phyloP scores from a whole-genome alignment of 2,797 vertebrate species.

The Catamblyrhynchus diadema region DNA sequence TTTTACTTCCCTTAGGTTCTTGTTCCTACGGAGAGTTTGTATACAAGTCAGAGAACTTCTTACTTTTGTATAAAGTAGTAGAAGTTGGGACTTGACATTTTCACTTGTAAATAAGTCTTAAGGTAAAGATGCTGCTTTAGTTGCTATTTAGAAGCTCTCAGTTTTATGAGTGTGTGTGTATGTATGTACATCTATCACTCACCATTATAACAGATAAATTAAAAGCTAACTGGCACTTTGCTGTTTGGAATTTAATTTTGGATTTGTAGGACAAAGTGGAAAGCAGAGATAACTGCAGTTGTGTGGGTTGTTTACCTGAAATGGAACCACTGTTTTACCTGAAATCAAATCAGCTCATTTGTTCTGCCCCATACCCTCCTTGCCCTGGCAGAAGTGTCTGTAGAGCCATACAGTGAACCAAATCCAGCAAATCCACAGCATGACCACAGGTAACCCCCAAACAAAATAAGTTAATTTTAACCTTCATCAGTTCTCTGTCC shows the following conservation, averaged over 20 bases:
- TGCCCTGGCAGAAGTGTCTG: accelerated
- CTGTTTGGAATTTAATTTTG: background rate
- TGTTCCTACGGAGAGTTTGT: background rate
- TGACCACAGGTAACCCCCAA: background rate
- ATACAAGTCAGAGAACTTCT: background rate
- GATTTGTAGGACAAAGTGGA: background rate
- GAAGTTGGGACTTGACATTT: background rate
- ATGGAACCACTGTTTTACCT: background rate
- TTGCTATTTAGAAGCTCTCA: background rate
- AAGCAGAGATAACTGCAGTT: background rate
- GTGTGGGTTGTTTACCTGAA: background rate
- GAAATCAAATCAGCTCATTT: background rate
- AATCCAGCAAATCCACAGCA: background rate
- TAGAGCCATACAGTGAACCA: background rate
- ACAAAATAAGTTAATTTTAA: background rate
- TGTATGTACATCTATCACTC: background rate
- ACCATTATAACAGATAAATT: background rate
- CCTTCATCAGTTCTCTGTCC: background rate
- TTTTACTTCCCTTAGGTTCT: background rate
- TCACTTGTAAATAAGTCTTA: background rate
- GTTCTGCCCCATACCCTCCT: accelerated
- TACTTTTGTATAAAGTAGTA: background rate
- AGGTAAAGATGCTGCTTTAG: background rate
- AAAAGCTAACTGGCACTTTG: background rate
- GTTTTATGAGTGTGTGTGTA: background rate